Conservation (phyloP, 2,888 invertebrate genomes). For the Protophormia terraenovae region DNA sequence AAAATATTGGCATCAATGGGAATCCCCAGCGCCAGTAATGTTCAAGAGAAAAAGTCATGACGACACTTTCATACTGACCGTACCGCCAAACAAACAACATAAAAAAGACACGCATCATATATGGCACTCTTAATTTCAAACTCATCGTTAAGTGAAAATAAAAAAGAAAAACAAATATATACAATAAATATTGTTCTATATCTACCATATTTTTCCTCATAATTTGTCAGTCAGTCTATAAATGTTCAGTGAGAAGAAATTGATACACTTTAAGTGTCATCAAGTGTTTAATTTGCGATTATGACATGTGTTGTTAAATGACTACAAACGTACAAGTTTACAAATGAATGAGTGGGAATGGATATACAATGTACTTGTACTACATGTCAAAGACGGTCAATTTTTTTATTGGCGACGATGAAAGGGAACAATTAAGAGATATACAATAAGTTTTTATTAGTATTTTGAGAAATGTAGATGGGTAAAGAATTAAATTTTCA, state of each 20-base stretch:
- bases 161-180: not conserved
- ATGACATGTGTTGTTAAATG: conserved; percentile 27
- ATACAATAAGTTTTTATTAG: too few species aligned
- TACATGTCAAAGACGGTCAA: not conserved
- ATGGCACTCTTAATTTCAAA: not conserved
- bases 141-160: not conserved
- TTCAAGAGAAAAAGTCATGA: conserved; percentile 1
- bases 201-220: conserved; percentile 5
- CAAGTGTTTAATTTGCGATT: conserved; percentile 52
- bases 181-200: conserved; percentile 27
- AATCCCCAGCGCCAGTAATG: conserved; percentile 1
- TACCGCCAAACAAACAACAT: not conserved
- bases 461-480: too few species aligned
- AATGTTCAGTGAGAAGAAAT: conserved; percentile 32
- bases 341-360: not conserved
- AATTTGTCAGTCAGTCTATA: conserved; percentile 41
- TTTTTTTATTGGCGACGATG: not conserved
- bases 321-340: not conserved
- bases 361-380: not conserved
- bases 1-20: not conserved
- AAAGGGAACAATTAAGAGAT: too few species aligned
- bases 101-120: not conserved
- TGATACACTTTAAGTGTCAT: conserved; percentile 58
- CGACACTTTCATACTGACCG: not conserved
- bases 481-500: too few species aligned